Conservation (phyloP, 2,797 vertebrate species). For the Neosalanx taihuensis region DNA sequence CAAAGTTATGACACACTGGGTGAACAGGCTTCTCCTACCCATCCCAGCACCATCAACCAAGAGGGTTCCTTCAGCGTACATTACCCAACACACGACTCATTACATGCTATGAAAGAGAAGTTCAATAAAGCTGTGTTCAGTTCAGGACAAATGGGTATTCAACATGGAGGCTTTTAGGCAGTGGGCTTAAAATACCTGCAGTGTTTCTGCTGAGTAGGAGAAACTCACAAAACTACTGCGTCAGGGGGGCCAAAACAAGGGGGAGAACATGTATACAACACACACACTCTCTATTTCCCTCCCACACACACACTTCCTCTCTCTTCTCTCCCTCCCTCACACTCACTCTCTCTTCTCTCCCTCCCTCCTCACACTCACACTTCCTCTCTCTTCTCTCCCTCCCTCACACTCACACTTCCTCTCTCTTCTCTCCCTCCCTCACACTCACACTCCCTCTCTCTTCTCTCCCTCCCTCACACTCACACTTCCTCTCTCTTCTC, state of each 20-base stretch:
- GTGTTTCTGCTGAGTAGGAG: conserved; percentile 16
- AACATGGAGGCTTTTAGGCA: conserved; percentile 2
- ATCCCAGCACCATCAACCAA: background rate
- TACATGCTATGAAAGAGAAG: background rate
- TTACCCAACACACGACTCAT: background rate
- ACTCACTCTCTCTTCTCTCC: background rate
- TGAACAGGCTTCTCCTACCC: background rate
- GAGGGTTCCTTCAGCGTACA: too few species aligned
- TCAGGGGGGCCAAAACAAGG: background rate
- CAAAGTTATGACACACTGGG: background rate
- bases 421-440: too few species aligned
- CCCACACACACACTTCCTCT: background rate
- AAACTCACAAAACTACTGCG: background rate
- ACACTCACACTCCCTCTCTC: too few species aligned
- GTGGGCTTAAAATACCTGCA: conserved; percentile 25
- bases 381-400: too few species aligned
- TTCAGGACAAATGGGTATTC: background rate
- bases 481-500: too few species aligned
- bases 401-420: too few species aligned
- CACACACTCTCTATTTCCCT: too few species aligned
- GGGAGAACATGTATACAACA: background rate
- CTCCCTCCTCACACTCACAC: too few species aligned
- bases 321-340: too few species aligned
- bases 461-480: too few species aligned
- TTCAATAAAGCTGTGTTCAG: background rate